Percentiles rank a stretch among this genome's conserved stretches.
Conservation (phyloP, 2,888 invertebrate genomes). For the Didymodactylos carnosus region DNA sequence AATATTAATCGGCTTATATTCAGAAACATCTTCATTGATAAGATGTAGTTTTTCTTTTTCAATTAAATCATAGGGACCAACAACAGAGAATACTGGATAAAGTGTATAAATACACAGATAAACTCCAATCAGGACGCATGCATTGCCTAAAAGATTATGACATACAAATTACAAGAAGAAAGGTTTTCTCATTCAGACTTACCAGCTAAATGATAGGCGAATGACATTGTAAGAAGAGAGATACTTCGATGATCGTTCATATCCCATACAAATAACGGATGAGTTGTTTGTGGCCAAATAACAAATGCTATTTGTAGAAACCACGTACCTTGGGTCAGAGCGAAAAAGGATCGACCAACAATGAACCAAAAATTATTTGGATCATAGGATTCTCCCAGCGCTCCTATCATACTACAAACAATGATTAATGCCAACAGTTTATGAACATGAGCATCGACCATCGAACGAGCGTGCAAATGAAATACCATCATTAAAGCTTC, state of each 20-base stretch:
- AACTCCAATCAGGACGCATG: neutral
- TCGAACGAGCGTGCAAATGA: slow-evolving; percentile 35
- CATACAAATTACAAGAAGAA: too few relatives aligned
- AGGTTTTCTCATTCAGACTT: too few relatives aligned
- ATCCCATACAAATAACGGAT: slow-evolving; percentile 26
- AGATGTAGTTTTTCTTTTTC: too few relatives aligned
- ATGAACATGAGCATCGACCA: slow-evolving; percentile 5
- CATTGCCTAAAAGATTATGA: too few relatives aligned
- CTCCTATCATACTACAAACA: neutral
- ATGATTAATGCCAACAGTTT: neutral
- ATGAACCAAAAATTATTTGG: slow-evolving; percentile 6
- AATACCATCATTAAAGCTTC: slow-evolving; percentile 37
- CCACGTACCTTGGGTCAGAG: slow-evolving; percentile 40
- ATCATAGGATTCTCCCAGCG: neutral
- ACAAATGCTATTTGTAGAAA: slow-evolving; percentile 33
- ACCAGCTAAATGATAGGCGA: slow-evolving; percentile 5
- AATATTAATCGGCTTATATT: too few relatives aligned
- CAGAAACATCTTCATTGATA: too few relatives aligned
- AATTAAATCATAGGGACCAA: too few relatives aligned
- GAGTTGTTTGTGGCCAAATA: slow-evolving; percentile 34
- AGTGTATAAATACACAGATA: neutral
- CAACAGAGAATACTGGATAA: too few relatives aligned
- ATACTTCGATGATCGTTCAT: slow-evolving; percentile 19
- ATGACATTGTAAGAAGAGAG: slow-evolving; percentile 21
- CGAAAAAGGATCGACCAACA: slow-evolving; percentile 24